Evolutionary conservation across 1,140 invertebrate genomes (phyloP).

Genomic region (Bombus balteatus): DNA sequence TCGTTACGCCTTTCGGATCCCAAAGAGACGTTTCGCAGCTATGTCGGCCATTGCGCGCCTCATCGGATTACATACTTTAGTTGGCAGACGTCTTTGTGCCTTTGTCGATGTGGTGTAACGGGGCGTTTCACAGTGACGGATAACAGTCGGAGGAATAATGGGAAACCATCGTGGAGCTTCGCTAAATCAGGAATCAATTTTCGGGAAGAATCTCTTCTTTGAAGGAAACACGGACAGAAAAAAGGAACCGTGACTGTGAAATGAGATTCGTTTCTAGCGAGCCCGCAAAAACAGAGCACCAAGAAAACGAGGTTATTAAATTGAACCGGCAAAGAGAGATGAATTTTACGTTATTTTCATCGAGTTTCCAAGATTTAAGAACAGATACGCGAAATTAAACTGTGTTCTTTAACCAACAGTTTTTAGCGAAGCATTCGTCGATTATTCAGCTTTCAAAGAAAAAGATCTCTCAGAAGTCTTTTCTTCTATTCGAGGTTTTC

Average conservation of each 20-base stretch:
- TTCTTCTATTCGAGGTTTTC: background rate
- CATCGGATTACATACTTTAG: constrained; percentile 23
- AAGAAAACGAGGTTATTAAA: background rate
- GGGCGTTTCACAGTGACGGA: background rate
- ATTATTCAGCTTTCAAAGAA: background rate
- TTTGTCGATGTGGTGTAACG: background rate
- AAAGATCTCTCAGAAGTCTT: background rate
- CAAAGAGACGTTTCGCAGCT: constrained; percentile 5
- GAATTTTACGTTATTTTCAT: background rate
- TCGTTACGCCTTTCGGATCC: constrained; percentile 26
- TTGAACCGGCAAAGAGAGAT: background rate
- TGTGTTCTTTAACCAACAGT: background rate
- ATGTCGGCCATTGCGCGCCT: background rate
- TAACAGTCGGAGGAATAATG: background rate
- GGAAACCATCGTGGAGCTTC: background rate
- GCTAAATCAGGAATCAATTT: constrained; percentile 27
- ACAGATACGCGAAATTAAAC: background rate
- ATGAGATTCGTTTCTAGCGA: background rate
- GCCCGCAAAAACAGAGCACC: background rate
- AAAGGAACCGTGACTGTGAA: background rate
- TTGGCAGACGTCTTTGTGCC: constrained; percentile 21
- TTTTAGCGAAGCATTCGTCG: background rate
- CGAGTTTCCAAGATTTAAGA: background rate
- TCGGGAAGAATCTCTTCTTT: background rate
- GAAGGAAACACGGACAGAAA: background rate